These are phyloP conservation scores for Ormyrus rosae DNA, from an alignment of 2,888 invertebrate genomes.

Conservation along the genomic window DNA sequence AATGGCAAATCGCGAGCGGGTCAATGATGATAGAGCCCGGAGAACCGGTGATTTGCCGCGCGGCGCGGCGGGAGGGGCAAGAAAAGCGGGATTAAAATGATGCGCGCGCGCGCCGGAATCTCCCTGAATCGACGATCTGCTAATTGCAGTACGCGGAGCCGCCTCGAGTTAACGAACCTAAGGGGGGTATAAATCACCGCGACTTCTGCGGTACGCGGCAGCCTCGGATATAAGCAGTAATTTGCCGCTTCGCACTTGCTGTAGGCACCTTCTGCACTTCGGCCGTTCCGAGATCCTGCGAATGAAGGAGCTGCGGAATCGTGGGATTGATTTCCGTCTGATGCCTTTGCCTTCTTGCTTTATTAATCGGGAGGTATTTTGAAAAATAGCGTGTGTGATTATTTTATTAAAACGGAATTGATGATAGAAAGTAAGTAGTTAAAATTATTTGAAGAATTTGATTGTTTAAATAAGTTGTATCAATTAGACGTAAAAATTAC, in stretches of 20 bases:
- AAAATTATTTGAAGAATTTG: no score
- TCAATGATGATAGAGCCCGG: constrained; percentile 63
- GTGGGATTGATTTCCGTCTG: no score
- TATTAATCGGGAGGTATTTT: no score
- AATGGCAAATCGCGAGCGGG: constrained; percentile 60
- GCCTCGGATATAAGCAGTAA: constrained; percentile 42
- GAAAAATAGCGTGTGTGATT: no score
- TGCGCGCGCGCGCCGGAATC: constrained; percentile 48
- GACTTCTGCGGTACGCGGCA: constrained; percentile 52
- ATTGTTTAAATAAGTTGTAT: no score
- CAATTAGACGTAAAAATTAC: no score
- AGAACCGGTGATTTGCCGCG: constrained; percentile 59
- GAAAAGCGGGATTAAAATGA: constrained; percentile 62
- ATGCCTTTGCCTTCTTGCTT: no score
- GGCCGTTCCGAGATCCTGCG: neutral
- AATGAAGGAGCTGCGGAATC: no score
- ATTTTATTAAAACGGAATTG: no score
- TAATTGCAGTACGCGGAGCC: constrained; percentile 59
- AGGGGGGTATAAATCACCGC: constrained; percentile 25
- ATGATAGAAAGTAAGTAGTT: no score
- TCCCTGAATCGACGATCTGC: constrained; percentile 59
- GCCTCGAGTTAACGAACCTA: constrained; percentile 45
- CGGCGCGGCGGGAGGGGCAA: neutral
- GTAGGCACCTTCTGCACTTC: neutral
- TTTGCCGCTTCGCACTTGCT: constrained; percentile 39